Percentiles rank a stretch among this genome's conserved stretches.
phyloP scores from a whole-genome alignment of 2,888 invertebrate genomes.

The Amphipoea lucens region DNA sequence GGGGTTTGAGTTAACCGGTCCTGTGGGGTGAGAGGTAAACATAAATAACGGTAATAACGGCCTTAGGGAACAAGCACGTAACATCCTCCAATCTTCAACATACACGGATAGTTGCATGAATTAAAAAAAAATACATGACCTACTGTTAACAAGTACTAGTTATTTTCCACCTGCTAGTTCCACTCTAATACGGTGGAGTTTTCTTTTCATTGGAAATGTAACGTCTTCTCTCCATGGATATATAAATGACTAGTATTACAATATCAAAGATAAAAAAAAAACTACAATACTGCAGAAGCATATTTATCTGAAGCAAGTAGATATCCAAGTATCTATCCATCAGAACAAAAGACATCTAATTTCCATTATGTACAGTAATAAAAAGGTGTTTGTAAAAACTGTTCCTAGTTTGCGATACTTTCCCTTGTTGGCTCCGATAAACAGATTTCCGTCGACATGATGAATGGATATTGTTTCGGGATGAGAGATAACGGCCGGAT shows the following conservation, averaged over 20 bases:
- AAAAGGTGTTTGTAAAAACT: constrained; percentile 52
- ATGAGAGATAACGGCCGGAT: constrained; percentile 71
- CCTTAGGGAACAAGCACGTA: constrained; percentile 55
- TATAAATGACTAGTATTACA: neutral
- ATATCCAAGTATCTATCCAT: constrained; percentile 16
- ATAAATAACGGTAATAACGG: constrained; percentile 72
- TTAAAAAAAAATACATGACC: constrained; percentile 4
- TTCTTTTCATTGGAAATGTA: neutral
- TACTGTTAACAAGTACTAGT: constrained; percentile 25
- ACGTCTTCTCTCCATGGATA: neutral
- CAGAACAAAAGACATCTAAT: constrained; percentile 12
- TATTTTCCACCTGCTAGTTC: constrained; percentile 5
- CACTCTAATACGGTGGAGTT: neutral
- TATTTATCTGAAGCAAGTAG: neutral
- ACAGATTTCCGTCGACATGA: constrained; percentile 71
- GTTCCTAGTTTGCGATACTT: constrained; percentile 60
- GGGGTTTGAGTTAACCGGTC: constrained; percentile 38
- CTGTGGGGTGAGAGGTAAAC: constrained; percentile 54
- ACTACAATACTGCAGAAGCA: neutral
- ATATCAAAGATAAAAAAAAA: neutral
- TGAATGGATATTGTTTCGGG: constrained; percentile 76
- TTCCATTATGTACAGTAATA: constrained; percentile 39
- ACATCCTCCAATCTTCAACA: constrained; percentile 44
- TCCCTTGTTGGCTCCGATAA: constrained; percentile 71
- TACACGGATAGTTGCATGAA: constrained; percentile 28